Evolutionary conservation across 2,113 vertebrate genomes (phyloP).

Genomic region (Pseudonaja textilis): DNA sequence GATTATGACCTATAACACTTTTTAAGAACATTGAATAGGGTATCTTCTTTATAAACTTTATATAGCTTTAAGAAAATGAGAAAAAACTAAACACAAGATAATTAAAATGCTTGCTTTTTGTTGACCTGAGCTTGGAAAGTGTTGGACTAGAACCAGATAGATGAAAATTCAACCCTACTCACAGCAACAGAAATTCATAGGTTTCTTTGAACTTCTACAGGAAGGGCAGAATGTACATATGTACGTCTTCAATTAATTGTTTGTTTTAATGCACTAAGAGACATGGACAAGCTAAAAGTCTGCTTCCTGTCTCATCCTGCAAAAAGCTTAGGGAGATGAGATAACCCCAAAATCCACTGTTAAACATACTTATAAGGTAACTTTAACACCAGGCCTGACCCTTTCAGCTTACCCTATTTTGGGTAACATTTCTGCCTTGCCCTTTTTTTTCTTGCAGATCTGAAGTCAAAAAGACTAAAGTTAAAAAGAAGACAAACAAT

Average conservation of each 20-base stretch:
- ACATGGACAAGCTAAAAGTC: background rate
- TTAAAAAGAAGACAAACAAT: conserved; percentile 96
- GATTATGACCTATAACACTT: background rate
- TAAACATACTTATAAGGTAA: conserved; percentile 29
- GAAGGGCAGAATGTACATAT: background rate
- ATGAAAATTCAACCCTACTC: background rate
- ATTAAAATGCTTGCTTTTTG: background rate
- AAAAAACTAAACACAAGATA: background rate
- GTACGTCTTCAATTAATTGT: background rate
- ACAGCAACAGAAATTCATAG: background rate
- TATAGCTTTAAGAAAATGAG: background rate
- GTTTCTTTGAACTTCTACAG: background rate
- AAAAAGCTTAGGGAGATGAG: background rate
- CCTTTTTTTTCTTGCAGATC: conserved; percentile 72
- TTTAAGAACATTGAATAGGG: background rate
- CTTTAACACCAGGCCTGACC: background rate
- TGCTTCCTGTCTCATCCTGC: background rate
- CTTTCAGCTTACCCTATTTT: background rate
- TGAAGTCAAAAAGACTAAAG: conserved; percentile 97
- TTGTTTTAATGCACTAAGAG: background rate
- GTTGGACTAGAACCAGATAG: background rate
- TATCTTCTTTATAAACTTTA: background rate
- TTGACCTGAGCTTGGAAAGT: background rate
- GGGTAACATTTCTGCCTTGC: conserved; percentile 9
- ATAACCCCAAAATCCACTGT: background rate